Conservation (phyloP, 2,113 vertebrate genomes). For the Oplegnathus fasciatus region DNA sequence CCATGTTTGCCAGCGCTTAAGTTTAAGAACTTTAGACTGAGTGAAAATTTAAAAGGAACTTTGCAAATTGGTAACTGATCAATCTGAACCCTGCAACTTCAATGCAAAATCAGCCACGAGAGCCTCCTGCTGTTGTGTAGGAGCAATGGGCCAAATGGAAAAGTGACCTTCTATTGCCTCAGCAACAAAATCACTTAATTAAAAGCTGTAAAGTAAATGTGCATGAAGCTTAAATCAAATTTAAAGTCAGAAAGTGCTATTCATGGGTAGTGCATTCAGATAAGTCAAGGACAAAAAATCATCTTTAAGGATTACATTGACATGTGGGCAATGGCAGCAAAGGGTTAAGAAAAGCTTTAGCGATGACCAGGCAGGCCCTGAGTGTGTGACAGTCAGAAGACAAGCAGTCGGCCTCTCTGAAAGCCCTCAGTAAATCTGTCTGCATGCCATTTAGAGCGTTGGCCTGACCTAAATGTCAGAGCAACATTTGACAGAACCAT, state of each 20-base stretch:
- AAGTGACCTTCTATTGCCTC: neutral
- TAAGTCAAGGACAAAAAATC: neutral
- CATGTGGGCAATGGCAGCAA: neutral
- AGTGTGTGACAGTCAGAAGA: conserved; percentile 66
- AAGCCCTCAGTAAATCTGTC: conserved; percentile 70
- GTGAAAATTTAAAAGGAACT: neutral
- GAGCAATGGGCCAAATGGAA: neutral
- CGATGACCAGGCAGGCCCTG: conserved; percentile 24
- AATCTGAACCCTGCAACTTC: neutral
- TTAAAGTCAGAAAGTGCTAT: no score
- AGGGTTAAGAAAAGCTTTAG: conserved; percentile 35
- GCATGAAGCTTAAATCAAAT: neutral
- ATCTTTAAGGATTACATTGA: neutral
- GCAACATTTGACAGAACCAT: conserved; percentile 64
- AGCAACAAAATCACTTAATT: neutral
- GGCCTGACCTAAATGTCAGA: conserved; percentile 77
- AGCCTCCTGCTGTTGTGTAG: neutral
- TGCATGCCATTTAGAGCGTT: conserved; percentile 72
- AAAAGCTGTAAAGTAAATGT: neutral
- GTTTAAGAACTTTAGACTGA: no score
- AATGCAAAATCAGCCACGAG: neutral
- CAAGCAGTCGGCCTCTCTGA: conserved; percentile 51
- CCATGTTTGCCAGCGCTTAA: no score
- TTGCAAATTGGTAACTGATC: no score
- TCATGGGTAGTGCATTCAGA: neutral